Conservation (phyloP, 2,113 vertebrate species). For the Hypomesus transpacificus region DNA sequence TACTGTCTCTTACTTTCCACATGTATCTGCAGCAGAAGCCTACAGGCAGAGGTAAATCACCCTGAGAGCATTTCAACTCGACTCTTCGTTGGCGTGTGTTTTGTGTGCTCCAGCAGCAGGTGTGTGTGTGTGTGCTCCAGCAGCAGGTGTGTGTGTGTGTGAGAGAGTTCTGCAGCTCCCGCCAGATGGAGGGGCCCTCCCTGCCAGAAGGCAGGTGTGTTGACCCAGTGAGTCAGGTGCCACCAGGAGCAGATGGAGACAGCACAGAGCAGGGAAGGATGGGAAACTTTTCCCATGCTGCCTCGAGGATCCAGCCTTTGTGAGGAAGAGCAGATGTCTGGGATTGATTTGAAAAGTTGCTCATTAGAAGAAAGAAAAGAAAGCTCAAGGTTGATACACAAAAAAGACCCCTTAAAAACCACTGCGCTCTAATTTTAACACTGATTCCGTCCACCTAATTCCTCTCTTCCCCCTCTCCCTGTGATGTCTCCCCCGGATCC, state of each 20-base stretch:
- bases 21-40: too few relatives aligned
- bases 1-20: background rate
- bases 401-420: too few relatives aligned
- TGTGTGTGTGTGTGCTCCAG: conserved; percentile 15
- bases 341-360: too few relatives aligned
- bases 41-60: too few relatives aligned
- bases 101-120: background rate
- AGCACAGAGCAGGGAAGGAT: background rate
- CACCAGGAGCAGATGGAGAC: conserved; percentile 17
- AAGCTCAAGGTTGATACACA: too few relatives aligned
- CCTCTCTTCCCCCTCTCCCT: background rate
- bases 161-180: background rate
- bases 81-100: conserved; percentile 18
- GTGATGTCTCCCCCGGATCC: background rate
- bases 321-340: too few relatives aligned
- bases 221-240: conserved; percentile 39
- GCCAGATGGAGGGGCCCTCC: too few relatives aligned
- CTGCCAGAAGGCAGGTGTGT: conserved; percentile 35
- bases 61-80: too few relatives aligned
- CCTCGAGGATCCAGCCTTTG: too few relatives aligned
- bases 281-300: background rate
- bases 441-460: too few relatives aligned
- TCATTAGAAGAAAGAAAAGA: too few relatives aligned
- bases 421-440: too few relatives aligned
- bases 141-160: background rate